These are phyloP conservation scores for Artibeus jamaicensis DNA, from an alignment of 2,797 vertebrate species.

Conservation along the genomic window DNA sequence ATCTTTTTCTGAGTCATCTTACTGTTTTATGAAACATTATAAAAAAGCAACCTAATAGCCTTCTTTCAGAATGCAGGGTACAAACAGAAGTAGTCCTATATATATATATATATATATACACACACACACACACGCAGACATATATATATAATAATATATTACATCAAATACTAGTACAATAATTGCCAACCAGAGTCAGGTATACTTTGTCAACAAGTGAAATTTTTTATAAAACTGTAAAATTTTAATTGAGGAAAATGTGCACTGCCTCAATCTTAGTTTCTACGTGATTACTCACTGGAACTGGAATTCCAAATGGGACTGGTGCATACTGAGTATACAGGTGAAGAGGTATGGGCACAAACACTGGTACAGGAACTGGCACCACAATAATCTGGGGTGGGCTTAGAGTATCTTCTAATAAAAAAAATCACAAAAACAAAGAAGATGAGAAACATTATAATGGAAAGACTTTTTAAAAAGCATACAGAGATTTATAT, in stretches of 20 bases:
- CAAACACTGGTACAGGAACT: slow-evolving; percentile 94
- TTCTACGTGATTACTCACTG: slow-evolving; percentile 84
- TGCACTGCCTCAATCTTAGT: slow-evolving; percentile 23
- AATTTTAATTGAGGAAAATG: slow-evolving; percentile 11
- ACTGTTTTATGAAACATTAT: not conserved
- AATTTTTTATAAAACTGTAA: not conserved
- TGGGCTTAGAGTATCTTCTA: slow-evolving; percentile 69
- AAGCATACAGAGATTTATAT: not conserved
- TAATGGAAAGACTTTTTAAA: not conserved
- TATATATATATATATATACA: no score
- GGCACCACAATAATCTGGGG: slow-evolving; percentile 90
- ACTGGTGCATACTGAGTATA: slow-evolving; percentile 94
- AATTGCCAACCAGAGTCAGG: not conserved
- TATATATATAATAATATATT: no score
- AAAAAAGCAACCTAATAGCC: not conserved
- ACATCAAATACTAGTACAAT: not conserved
- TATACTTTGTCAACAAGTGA: slow-evolving; percentile 9
- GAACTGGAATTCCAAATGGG: slow-evolving; percentile 91
- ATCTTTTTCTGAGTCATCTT: not conserved
- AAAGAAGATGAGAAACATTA: not conserved
- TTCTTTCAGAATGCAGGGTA: not conserved
- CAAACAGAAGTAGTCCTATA: not conserved
- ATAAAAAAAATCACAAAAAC: slow-evolving; percentile 39
- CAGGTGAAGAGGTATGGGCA: slow-evolving; percentile 95
- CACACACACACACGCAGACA: no score